Evolutionary conservation across 2,888 invertebrate species (phyloP).

Genomic region (Gerris lacustris): DNA sequence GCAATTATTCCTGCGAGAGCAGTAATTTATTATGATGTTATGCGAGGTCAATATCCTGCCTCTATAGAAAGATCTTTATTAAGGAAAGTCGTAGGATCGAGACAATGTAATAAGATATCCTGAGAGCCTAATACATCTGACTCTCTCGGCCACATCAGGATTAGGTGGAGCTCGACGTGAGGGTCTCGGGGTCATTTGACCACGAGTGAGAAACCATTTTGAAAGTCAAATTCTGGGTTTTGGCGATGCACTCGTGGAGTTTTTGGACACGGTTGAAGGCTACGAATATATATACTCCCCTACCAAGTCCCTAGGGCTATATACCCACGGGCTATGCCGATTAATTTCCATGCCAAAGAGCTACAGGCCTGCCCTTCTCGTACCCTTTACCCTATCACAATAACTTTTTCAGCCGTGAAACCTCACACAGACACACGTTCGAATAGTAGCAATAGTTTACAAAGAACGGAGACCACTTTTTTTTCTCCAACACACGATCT

Average conservation of each 20-base stretch:
- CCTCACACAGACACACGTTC: not conserved
- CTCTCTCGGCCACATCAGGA: no score
- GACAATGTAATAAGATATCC: no score
- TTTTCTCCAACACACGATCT: no score
- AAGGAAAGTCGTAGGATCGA: no score
- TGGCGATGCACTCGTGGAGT: not conserved
- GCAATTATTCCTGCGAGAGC: no score
- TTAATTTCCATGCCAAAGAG: slow-evolving; percentile 5
- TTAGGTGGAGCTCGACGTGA: no score
- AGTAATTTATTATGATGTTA: no score
- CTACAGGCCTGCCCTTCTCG: not conserved
- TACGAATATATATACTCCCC: not conserved
- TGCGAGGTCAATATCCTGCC: no score
- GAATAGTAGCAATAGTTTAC: no score
- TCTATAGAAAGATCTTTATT: no score
- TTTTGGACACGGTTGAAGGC: not conserved
- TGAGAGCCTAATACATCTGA: no score
- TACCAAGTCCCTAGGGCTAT: not conserved
- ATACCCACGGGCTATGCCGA: slow-evolving; percentile 1
- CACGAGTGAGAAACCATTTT: not conserved
- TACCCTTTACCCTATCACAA: not conserved
- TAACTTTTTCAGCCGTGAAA: not conserved
- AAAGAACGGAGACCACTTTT: no score
- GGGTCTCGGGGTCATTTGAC: not conserved
- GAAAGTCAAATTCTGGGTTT: slow-evolving; percentile 2